phyloP scores from a whole-genome alignment of 2,888 invertebrate species.

The Chloroclysta siterata region DNA sequence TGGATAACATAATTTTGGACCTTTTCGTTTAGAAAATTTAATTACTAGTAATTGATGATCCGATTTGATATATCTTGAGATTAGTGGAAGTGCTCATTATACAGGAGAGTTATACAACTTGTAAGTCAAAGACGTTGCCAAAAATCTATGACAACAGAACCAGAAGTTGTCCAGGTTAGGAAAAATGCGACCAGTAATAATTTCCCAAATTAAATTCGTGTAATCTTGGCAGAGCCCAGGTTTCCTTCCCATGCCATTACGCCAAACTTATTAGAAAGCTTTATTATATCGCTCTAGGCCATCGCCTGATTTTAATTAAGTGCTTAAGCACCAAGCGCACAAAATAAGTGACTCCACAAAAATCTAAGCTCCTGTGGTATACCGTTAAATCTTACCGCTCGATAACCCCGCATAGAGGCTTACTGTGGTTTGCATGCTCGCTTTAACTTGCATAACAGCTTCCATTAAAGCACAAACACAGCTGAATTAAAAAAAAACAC shows the following conservation, averaged over 20 bases:
- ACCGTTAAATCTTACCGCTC: slow-evolving; percentile 40
- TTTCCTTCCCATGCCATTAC: slow-evolving; percentile 4
- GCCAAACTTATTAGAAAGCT: slow-evolving; percentile 30
- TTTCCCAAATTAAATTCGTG: slow-evolving; percentile 21
- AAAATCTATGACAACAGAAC: background rate
- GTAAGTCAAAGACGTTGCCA: slow-evolving; percentile 1
- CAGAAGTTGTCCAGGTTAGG: background rate
- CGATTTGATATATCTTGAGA: slow-evolving; percentile 10
- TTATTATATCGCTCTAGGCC: slow-evolving; percentile 35
- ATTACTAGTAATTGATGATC: slow-evolving; percentile 17
- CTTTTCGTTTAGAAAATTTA: slow-evolving; percentile 18
- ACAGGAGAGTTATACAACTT: background rate
- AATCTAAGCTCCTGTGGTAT: slow-evolving; percentile 33
- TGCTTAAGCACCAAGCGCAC: slow-evolving; percentile 24
- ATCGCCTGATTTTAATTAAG: slow-evolving; percentile 36
- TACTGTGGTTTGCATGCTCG: slow-evolving; percentile 43
- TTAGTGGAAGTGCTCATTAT: slow-evolving; percentile 13
- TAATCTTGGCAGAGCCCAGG: slow-evolving; percentile 14
- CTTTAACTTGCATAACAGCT: slow-evolving; percentile 43
- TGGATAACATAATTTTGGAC: slow-evolving; percentile 22
- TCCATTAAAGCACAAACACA: slow-evolving; percentile 39
- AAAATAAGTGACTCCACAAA: slow-evolving; percentile 32
- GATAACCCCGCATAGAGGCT: slow-evolving; percentile 37
- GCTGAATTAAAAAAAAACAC: slow-evolving; percentile 35
- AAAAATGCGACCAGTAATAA: background rate